Conservation (phyloP, 2,113 vertebrate species). For the Scomber colias region DNA sequence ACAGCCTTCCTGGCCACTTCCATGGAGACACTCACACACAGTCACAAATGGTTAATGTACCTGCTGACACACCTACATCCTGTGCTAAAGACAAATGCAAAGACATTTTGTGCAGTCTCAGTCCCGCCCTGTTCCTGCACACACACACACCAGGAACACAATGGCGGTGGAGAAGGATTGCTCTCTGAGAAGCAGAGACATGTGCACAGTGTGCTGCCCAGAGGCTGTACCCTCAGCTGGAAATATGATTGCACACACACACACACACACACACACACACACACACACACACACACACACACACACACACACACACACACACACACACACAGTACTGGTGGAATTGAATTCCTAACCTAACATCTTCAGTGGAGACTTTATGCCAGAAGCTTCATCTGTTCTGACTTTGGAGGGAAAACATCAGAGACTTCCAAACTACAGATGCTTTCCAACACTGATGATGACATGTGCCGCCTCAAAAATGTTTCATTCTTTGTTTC, state of each 20-base stretch:
- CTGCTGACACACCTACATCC: not conserved
- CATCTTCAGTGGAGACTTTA: not conserved
- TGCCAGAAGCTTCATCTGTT: conserved; percentile 24
- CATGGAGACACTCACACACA: not conserved
- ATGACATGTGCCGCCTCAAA: not conserved
- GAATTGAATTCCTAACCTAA: conserved; percentile 8
- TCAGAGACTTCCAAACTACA: conserved; percentile 1
- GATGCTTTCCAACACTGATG: conserved; percentile 6
- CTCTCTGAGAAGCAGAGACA: conserved; percentile 5
- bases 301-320: not conserved
- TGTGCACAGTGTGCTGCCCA: not conserved
- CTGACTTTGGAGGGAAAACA: conserved; percentile 17
- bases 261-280: conserved; percentile 19
- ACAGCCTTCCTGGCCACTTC: not conserved
- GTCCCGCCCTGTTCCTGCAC: not conserved
- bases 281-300: not conserved
- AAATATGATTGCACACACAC: conserved; percentile 36
- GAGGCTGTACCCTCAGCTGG: conserved; percentile 27
- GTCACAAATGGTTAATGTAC: not conserved
- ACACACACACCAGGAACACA: conserved; percentile 7
- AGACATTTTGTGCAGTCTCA: not conserved
- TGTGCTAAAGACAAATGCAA: not conserved
- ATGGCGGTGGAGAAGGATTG: not conserved
- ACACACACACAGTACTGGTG: not conserved
- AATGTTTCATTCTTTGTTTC: not conserved